Conservation (phyloP, 2,797 vertebrate genomes). For the Catharus ustulatus region DNA sequence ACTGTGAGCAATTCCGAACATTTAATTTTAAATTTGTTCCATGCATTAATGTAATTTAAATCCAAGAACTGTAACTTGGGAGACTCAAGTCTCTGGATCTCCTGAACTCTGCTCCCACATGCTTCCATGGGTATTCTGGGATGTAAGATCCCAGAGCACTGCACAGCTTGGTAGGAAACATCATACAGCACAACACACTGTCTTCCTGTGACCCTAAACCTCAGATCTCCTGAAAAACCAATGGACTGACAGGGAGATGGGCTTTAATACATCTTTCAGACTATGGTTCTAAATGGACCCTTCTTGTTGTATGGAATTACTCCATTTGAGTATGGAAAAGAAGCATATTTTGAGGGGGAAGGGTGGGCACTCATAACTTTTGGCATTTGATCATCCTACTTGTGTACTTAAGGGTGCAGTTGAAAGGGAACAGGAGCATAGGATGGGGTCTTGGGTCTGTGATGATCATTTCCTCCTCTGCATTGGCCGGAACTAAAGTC, state of each 20-base stretch:
- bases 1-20: not conserved
- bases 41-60: not conserved
- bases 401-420: not conserved
- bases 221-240: not conserved
- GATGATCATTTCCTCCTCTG: not conserved
- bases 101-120: not conserved
- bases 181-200: accelerated
- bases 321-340: not conserved
- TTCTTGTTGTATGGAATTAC: not conserved
- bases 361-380: accelerated
- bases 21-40: not conserved
- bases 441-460: not conserved
- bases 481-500: not conserved
- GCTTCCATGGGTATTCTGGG: not conserved
- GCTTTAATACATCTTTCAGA: not conserved
- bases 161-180: not conserved
- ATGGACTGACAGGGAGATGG: not conserved
- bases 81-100: not conserved
- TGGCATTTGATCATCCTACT: not conserved
- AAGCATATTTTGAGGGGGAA: not conserved
- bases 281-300: not conserved
- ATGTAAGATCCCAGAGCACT: not conserved
- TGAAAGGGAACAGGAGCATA: not conserved
- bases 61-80: not conserved
- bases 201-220: not conserved